These are phyloP conservation scores for Glaucomys volans DNA, from an alignment of 2,113 vertebrate genomes.

Conservation along the genomic window DNA sequence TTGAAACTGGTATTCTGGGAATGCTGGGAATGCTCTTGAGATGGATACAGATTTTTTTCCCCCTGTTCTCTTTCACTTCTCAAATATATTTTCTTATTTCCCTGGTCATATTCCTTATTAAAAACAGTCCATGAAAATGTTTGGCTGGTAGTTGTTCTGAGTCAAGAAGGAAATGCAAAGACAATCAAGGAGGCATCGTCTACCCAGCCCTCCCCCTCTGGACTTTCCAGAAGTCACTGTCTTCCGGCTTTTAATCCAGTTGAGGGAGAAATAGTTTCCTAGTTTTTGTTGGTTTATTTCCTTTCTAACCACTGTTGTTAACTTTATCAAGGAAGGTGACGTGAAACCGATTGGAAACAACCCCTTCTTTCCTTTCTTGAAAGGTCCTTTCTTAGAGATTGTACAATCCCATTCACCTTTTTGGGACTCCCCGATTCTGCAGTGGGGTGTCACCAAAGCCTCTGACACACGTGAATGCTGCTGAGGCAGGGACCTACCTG, in stretches of 20 bases:
- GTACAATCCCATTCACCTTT: accelerated
- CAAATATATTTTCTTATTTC: background rate
- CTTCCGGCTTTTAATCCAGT: background rate
- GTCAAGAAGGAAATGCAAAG: accelerated
- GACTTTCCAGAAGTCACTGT: background rate
- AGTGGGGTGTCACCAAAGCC: background rate
- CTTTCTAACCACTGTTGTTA: background rate
- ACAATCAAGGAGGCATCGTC: accelerated
- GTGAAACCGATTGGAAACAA: background rate
- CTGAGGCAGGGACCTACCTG: background rate
- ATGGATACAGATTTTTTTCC: background rate
- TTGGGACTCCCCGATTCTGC: accelerated
- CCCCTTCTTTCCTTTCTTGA: slow-evolving; percentile 1
- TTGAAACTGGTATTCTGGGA: slow-evolving; percentile 61
- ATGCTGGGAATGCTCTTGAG: slow-evolving; percentile 33
- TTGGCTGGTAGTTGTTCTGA: background rate
- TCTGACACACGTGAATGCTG: background rate
- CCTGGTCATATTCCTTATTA: background rate
- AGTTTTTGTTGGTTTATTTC: background rate
- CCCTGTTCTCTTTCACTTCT: background rate
- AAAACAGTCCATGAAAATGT: background rate
- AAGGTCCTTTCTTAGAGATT: background rate
- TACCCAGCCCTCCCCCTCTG: accelerated
- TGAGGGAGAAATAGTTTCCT: accelerated
- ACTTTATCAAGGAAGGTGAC: background rate